Percentiles rank a stretch among this genome's conserved stretches.
phyloP scores from a whole-genome alignment of 2,888 invertebrate genomes.

The Morinoia aosen region DNA sequence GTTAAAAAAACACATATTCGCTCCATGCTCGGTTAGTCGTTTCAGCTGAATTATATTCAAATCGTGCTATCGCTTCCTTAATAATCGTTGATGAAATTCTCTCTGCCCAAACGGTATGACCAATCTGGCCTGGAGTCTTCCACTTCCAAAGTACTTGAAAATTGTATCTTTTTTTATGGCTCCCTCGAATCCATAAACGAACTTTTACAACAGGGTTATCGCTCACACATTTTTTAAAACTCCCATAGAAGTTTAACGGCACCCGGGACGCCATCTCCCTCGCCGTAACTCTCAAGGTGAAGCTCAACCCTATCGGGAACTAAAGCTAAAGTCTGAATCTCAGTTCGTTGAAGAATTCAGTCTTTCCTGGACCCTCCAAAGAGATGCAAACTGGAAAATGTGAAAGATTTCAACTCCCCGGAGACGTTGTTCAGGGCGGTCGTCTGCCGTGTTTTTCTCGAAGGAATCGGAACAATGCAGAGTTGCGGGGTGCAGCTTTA shows the following conservation, averaged over 20 bases:
- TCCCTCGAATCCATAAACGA: slow-evolving; percentile 1
- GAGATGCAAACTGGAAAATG: background rate
- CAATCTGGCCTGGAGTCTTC: background rate
- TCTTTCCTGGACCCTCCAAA: background rate
- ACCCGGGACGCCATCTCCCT: background rate
- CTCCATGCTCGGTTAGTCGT: background rate
- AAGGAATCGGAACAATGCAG: background rate
- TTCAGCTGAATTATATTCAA: background rate
- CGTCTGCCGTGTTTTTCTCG: background rate
- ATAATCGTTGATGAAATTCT: background rate
- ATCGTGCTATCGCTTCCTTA: background rate
- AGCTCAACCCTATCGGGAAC: background rate
- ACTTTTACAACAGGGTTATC: background rate
- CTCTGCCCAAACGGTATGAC: background rate
- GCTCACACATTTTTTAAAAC: slow-evolving; percentile 22
- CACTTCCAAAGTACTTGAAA: background rate
- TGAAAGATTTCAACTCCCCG: background rate
- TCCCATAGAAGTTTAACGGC: background rate
- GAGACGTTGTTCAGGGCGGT: background rate
- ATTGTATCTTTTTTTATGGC: background rate
- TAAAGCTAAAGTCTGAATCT: background rate
- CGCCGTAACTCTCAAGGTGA: background rate
- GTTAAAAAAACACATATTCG: too few species aligned
- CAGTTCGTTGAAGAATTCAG: background rate
- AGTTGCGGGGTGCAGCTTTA: background rate